These are phyloP conservation scores for Halichondria panicea DNA, from an alignment of 37 sponge, comb jelly and placozoan species.

Conservation along the genomic window DNA sequence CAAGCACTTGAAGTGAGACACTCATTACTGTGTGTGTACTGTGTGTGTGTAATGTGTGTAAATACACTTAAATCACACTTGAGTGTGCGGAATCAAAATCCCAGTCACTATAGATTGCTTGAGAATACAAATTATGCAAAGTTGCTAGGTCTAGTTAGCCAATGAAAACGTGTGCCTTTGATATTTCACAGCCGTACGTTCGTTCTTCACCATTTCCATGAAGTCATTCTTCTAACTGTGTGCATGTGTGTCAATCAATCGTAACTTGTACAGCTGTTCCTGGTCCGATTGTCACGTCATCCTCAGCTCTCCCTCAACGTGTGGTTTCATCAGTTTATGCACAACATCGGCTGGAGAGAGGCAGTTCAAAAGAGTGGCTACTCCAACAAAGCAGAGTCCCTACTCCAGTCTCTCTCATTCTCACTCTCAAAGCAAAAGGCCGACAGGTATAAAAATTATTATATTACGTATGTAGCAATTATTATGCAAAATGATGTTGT, in stretches of 20 bases:
- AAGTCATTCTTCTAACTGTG: too few relatives aligned
- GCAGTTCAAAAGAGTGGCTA: constrained; percentile 26
- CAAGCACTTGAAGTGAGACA: constrained; percentile 71
- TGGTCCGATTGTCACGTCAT: constrained; percentile 69
- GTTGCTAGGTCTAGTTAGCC: not conserved
- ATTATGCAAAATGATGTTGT: not conserved
- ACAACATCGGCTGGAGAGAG: constrained; percentile 40
- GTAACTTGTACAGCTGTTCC: constrained; percentile 56
- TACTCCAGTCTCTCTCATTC: constrained; percentile 5
- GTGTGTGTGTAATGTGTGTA: too few relatives aligned
- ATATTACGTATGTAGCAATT: not conserved
- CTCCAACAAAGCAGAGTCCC: constrained; percentile 13
- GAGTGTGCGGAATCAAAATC: too few relatives aligned
- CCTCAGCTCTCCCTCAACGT: constrained; percentile 50
- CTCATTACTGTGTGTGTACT: too few relatives aligned
- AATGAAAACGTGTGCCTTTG: too few relatives aligned
- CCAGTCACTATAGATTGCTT: not conserved
- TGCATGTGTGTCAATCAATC: not conserved
- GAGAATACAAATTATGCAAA: not conserved
- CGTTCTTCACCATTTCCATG: too few relatives aligned
- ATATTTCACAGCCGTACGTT: too few relatives aligned
- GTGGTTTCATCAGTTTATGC: constrained; percentile 78
- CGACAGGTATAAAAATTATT: constrained; percentile 5
- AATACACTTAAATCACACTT: too few relatives aligned
- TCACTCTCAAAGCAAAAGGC: constrained; percentile 8